Evolutionary conservation across 2,797 vertebrate species (phyloP), one percentile per base, ranked within the genome.

Genomic region (Mastacembelus armatus): DNA sequence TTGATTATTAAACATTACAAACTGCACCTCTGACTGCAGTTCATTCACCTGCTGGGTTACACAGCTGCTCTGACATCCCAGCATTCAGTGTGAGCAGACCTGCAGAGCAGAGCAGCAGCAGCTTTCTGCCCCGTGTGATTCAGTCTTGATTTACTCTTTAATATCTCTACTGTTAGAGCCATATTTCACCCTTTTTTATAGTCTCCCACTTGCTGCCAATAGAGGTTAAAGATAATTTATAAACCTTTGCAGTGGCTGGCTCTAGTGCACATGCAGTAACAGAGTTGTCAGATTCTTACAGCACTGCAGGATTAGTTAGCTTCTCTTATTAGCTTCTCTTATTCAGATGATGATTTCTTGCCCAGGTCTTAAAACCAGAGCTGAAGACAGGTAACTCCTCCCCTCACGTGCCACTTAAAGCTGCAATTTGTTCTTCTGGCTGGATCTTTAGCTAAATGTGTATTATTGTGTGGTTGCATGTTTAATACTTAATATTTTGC

Each of bases 191-290:
- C 14, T 43, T 45, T 24, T 38, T 36, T 21, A 47, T 12, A 5
- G 18, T 56, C 58, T 36, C 57, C 8, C 48, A 29, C 58, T 2
- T 33, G 21, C 51, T 67, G 52, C 35, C 16, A 42, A 39, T 64
- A 60, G 72, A 68, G 16, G 42, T 43, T 67, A 55, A 58, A 52
- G 59, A 66, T 58, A 21, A 10, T 33, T 32, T 50, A 21, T 12
- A 52, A 70, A 62, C 55, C 24, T 40, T 32, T 32, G 39, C 40
- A 26, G 24, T 0, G 16, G 29, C 50, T 38, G 59, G 10, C 52
- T 43, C 16, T 8, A n/a, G n/a, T n/a, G n/a, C n/a, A n/a, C n/a
- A n/a, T n/a, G n/a, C n/a, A n/a, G n/a, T n/a, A n/a, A n/a, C n/a
- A n/a, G n/a, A n/a, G n/a, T n/a, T n/a, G n/a, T n/a, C n/a, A n/a